Conservation (phyloP, 2,888 invertebrate genomes). For the Drosophila mettleri region DNA sequence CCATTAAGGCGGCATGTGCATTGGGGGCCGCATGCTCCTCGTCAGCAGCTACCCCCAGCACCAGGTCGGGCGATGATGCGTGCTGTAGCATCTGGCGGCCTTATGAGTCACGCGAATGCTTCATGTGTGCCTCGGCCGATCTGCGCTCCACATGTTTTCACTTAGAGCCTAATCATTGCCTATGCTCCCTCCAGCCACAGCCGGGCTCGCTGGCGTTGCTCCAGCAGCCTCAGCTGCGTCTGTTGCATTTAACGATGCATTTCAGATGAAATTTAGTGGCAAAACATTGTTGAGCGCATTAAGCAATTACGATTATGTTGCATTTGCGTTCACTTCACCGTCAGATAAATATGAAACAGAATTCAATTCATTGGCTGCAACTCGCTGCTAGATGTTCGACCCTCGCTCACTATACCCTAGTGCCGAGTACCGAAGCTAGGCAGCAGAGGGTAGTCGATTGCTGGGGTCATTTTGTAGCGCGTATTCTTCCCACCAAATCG, state of each 20-base stretch:
- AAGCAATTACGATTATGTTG: conserved; percentile 65
- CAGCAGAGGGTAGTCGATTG: background rate
- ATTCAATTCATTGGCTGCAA: conserved; percentile 55
- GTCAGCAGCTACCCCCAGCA: background rate
- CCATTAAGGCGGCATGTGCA: conserved; percentile 7
- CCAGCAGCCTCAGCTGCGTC: conserved; percentile 6
- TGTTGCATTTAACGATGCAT: conserved; percentile 60
- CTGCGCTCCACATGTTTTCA: conserved; percentile 68
- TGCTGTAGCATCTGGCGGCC: conserved; percentile 58
- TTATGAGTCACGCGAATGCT: conserved; percentile 58
- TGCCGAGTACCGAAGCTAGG: background rate
- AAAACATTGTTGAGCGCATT: conserved; percentile 69
- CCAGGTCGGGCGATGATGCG: conserved; percentile 31
- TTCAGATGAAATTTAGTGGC: conserved; percentile 68
- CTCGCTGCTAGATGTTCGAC: conserved; percentile 13
- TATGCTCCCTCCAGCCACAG: conserved; percentile 30
- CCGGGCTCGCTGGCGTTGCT: conserved; percentile 2
- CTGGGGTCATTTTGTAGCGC: conserved; percentile 35
- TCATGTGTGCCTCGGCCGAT: conserved; percentile 24
- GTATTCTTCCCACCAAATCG: conserved; percentile 48
- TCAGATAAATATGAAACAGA: conserved; percentile 35
- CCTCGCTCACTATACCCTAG: background rate
- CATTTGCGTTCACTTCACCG: conserved; percentile 19
- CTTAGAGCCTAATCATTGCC: conserved; percentile 60
- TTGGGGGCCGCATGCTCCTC: background rate